Conservation (phyloP, 2,888 invertebrate species). For the Rhagonycha fulva region DNA sequence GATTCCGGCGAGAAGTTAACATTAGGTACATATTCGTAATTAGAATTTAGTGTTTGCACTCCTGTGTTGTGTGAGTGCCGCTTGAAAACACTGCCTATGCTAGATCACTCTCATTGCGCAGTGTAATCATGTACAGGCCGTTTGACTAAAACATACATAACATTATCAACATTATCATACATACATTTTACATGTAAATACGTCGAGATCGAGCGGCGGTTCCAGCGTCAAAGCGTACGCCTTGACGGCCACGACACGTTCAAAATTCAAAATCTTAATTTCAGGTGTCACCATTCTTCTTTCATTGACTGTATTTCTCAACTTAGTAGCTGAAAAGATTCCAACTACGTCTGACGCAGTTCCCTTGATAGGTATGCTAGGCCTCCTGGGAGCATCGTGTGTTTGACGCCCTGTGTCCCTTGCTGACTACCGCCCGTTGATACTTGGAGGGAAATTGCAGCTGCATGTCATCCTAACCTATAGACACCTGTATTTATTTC, state of each 20-base stretch:
- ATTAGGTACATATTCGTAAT: constrained; percentile 70
- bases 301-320: constrained; percentile 96
- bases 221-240: constrained; percentile 37
- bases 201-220: constrained; percentile 34
- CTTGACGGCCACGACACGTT: constrained; percentile 46
- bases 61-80: constrained; percentile 47
- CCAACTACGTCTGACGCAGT: constrained; percentile 85
- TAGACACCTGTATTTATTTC: constrained; percentile 16
- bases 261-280: constrained; percentile 57
- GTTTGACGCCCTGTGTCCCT: constrained; percentile 53
- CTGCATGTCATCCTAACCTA: constrained; percentile 32
- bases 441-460: constrained; percentile 56
- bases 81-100: constrained; percentile 44
- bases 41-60: constrained; percentile 44
- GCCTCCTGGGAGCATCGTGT: constrained; percentile 55
- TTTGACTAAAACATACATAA: constrained; percentile 26
- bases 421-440: constrained; percentile 56
- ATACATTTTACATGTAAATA: constrained; percentile 19
- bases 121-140: constrained; percentile 41
- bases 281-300: constrained; percentile 95
- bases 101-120: constrained; percentile 43
- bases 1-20: constrained; percentile 97
- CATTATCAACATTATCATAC: constrained; percentile 22
- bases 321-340: constrained; percentile 97
- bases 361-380: constrained; percentile 75